Conservation (phyloP, 2,888 invertebrate genomes). For the Coenonympha glycerion region DNA sequence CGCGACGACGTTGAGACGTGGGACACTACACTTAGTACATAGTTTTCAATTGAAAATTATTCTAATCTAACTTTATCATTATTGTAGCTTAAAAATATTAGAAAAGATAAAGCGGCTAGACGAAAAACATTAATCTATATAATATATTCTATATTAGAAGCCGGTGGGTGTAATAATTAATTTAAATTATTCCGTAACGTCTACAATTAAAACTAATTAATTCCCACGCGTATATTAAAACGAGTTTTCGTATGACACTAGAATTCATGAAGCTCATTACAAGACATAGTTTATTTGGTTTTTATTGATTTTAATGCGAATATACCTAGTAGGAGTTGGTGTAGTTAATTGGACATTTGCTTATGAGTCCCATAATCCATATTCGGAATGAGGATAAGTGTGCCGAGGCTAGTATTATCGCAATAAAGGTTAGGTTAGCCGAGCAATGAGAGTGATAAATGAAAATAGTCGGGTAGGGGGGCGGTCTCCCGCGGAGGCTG, state of each 20-base stretch:
- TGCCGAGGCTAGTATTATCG: slow-evolving; percentile 14
- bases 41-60: too few species aligned
- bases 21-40: too few species aligned
- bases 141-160: not conserved
- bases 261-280: not conserved
- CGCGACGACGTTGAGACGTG: too few species aligned
- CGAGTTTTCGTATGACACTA: slow-evolving; percentile 17
- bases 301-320: not conserved
- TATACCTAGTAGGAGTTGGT: not conserved
- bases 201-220: slow-evolving; percentile 21
- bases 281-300: slow-evolving; percentile 5
- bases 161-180: slow-evolving; percentile 12
- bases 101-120: not conserved
- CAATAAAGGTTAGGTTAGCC: slow-evolving; percentile 35
- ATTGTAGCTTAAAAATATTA: not conserved
- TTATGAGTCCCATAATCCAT: not conserved
- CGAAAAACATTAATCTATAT: not conserved
- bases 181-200: slow-evolving; percentile 14
- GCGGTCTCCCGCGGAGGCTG: slow-evolving; percentile 68
- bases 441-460: slow-evolving; percentile 60
- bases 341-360: not conserved
- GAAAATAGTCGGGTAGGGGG: slow-evolving; percentile 72
- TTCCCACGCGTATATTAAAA: slow-evolving; percentile 25
- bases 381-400: not conserved
- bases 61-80: too few species aligned